Evolutionary conservation across 2,797 vertebrate species (phyloP).

Genomic region (Molothrus ater): DNA sequence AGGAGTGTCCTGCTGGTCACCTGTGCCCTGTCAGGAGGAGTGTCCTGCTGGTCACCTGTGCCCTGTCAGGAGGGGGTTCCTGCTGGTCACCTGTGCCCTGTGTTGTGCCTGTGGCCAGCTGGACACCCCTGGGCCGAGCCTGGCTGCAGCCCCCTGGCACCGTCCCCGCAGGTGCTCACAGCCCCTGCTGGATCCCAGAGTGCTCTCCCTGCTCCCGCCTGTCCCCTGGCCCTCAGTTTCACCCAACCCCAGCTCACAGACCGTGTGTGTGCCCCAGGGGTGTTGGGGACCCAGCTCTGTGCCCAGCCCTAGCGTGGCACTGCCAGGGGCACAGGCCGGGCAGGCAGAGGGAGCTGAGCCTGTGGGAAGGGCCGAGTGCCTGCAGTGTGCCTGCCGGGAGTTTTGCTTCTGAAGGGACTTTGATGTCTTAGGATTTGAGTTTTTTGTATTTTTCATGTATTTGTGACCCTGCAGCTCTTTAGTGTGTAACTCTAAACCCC

Average conservation of each 20-base stretch:
- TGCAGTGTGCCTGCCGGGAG: slow-evolving; percentile 11
- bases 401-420: background rate
- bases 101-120: background rate
- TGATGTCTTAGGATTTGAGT: rapidly evolving
- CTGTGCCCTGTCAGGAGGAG: too few species aligned
- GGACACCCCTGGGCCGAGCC: background rate
- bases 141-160: rapidly evolving
- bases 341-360: background rate
- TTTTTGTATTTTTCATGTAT: rapidly evolving
- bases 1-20: too few species aligned
- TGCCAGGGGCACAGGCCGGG: background rate
- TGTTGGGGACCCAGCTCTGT: background rate
- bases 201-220: background rate
- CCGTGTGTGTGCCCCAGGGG: background rate
- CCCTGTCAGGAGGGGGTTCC: too few species aligned
- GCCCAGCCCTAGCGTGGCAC: background rate
- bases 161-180: too few species aligned
- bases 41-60: too few species aligned
- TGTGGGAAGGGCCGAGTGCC: background rate
- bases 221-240: background rate
- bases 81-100: too few species aligned
- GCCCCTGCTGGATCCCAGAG: background rate
- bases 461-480: background rate
- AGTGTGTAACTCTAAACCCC: rapidly evolving
- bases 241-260: rapidly evolving